Evolutionary conservation across 2,113 vertebrate genomes (phyloP).

Genomic region (Pterophyllum scalare): DNA sequence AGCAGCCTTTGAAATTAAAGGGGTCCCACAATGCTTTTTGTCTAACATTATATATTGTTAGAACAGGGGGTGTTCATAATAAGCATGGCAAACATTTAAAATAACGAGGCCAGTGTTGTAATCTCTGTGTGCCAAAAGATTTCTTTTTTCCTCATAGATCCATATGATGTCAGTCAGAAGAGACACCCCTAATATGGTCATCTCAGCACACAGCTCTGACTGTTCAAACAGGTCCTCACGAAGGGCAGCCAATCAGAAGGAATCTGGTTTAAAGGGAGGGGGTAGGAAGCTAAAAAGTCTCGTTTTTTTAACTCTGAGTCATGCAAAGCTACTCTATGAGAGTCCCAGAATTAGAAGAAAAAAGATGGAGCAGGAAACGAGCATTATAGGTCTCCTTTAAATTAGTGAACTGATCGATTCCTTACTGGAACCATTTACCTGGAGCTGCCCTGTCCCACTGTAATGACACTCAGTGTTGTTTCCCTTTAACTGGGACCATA

Average conservation of each 20-base stretch:
- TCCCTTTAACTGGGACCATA: conserved; percentile 31
- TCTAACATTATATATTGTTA: neutral
- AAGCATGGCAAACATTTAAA: neutral
- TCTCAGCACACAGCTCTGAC: neutral
- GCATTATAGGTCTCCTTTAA: neutral
- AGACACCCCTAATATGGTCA: neutral
- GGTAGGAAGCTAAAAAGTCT: neutral
- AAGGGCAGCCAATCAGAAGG: neutral
- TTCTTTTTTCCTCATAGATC: neutral
- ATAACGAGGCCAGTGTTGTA: neutral
- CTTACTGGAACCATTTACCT: neutral
- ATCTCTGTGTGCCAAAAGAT: neutral
- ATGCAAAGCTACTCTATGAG: neutral
- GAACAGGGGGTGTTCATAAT: accelerated
- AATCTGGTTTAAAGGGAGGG: neutral
- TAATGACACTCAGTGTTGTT: neutral
- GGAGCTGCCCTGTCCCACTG: neutral
- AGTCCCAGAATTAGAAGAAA: neutral
- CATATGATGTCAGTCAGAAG: neutral
- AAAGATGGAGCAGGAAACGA: neutral
- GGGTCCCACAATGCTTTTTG: neutral
- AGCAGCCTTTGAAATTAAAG: neutral
- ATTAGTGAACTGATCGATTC: neutral
- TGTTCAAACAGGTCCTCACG: neutral
- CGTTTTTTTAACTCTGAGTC: neutral